Evolutionary conservation across 2,888 invertebrate species (phyloP).

Genomic region (Hirtodrosophila histrioides): DNA sequence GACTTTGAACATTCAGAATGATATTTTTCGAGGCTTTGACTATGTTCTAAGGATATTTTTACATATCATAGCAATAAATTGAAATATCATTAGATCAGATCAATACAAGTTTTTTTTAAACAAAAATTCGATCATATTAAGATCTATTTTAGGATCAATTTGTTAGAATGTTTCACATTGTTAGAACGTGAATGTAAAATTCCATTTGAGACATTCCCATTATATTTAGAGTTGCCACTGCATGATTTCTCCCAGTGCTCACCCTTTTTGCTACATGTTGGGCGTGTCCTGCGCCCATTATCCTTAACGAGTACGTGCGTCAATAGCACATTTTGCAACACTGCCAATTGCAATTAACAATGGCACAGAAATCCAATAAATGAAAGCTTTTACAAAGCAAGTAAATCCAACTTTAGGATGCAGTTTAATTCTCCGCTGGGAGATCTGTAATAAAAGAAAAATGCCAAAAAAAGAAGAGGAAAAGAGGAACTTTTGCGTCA

Average conservation of each 20-base stretch:
- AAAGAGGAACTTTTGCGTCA: conserved; percentile 30
- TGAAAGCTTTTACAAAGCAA: conserved; percentile 10
- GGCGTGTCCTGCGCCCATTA: conserved; percentile 53
- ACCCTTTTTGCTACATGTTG: conserved; percentile 33
- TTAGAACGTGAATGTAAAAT: too few species aligned
- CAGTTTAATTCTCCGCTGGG: conserved; percentile 29
- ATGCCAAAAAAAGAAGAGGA: conserved; percentile 9
- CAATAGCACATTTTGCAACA: conserved; percentile 33
- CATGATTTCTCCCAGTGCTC: conserved; percentile 23
- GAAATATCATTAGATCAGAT: too few species aligned
- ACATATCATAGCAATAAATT: too few species aligned
- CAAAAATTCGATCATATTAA: too few species aligned
- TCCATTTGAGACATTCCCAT: too few species aligned
- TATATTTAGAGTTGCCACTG: not conserved
- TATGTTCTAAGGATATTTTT: too few species aligned
- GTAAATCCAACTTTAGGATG: conserved; percentile 23
- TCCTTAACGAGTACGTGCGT: conserved; percentile 48
- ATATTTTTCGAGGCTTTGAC: too few species aligned
- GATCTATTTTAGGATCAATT: too few species aligned
- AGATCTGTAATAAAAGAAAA: conserved; percentile 36
- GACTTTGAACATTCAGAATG: too few species aligned
- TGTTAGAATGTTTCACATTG: too few species aligned
- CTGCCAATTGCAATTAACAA: conserved; percentile 61
- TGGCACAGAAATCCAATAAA: conserved; percentile 62
- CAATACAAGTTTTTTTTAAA: too few species aligned